Conservation (phyloP, 37 sponge, comb jelly and placozoan genomes). For the Lycopodina hypogea region DNA sequence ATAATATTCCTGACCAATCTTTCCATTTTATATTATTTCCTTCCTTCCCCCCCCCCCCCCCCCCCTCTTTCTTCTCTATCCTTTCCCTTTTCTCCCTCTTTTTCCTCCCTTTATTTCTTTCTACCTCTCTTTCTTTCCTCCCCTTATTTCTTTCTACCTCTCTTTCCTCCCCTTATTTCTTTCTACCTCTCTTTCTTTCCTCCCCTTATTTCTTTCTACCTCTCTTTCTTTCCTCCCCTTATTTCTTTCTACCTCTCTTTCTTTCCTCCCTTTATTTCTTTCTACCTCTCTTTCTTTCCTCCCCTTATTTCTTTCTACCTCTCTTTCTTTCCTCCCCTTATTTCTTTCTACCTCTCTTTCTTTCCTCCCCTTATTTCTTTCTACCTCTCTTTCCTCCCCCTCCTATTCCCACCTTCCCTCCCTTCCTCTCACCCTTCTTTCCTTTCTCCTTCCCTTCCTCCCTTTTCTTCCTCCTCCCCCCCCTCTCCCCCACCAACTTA, state of each 20-base stretch:
- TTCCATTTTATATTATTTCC: too few relatives aligned
- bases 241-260: neutral
- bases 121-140: neutral
- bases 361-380: neutral
- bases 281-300: too few relatives aligned
- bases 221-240: neutral
- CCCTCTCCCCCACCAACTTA: slow-evolving; percentile 4
- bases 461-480: neutral
- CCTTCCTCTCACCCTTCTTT: neutral
- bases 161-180: neutral
- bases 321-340: neutral
- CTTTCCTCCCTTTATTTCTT: neutral
- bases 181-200: neutral
- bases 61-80: neutral
- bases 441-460: neutral
- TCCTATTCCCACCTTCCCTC: neutral
- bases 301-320: neutral
- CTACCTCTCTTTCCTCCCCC: neutral
- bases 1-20: too few relatives aligned
- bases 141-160: neutral
- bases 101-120: neutral
- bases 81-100: neutral
- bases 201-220: neutral
- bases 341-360: slow-evolving; percentile 10
- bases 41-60: too few relatives aligned